Percentiles rank a stretch among this genome's conserved stretches.
phyloP scores from a whole-genome alignment of 1,140 invertebrate species.

The Drosophila bifasciata region DNA sequence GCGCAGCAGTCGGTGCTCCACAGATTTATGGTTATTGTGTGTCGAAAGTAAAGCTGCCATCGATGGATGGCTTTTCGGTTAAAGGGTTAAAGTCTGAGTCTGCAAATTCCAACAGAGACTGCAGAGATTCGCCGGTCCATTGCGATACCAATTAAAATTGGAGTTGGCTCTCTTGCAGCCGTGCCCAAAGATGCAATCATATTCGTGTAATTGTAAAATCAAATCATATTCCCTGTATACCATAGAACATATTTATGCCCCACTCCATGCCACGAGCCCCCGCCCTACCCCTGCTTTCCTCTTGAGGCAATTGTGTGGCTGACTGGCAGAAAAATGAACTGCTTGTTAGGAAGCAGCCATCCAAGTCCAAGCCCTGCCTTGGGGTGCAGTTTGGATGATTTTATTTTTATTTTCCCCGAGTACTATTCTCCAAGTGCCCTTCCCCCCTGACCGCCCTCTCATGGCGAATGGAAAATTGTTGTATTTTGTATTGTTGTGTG shows the following conservation, averaged over 20 bases:
- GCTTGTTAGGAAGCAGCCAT: conserved; percentile 40
- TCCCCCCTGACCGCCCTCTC: conserved; percentile 21
- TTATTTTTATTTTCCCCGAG: conserved; percentile 42
- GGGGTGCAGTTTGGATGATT: conserved; percentile 52
- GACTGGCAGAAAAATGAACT: conserved; percentile 70
- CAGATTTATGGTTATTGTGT: conserved; percentile 64
- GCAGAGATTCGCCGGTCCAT: conserved; percentile 18
- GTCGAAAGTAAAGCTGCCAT: conserved; percentile 18
- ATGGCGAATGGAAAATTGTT: conserved; percentile 64
- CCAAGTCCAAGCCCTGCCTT: conserved; percentile 32
- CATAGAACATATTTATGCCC: conserved; percentile 33
- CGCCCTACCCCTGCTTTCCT: neutral
- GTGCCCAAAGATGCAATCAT: conserved; percentile 45
- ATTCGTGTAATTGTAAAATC: conserved; percentile 51
- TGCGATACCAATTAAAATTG: conserved; percentile 62
- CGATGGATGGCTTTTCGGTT: conserved; percentile 29
- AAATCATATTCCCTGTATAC: conserved; percentile 56
- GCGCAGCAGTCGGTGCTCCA: conserved; percentile 5
- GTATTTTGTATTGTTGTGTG: conserved; percentile 36
- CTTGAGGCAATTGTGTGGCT: conserved; percentile 58
- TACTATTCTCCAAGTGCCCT: conserved; percentile 54
- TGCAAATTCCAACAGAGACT: neutral
- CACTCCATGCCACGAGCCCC: conserved; percentile 2
- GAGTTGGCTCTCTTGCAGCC: conserved; percentile 4
- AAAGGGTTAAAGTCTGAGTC: neutral